phyloP scores from a whole-genome alignment of 1,140 invertebrate species.

The Cyphomyrmex costatus region DNA sequence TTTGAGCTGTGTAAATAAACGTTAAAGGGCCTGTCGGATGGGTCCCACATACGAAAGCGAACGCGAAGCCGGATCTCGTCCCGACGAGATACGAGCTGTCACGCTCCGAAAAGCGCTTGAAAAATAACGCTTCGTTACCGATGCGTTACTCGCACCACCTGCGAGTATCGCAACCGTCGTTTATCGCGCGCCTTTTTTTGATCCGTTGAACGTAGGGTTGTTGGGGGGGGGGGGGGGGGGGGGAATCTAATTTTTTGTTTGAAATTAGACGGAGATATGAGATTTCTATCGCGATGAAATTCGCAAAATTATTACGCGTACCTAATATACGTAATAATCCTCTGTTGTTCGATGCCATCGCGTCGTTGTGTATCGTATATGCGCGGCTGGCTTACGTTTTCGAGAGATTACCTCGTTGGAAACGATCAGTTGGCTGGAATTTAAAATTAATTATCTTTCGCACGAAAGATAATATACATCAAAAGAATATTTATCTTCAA shows the following conservation, averaged over 20 bases:
- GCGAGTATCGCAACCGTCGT: conserved; percentile 18
- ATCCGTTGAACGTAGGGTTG: conserved; percentile 1
- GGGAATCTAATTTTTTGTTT: conserved; percentile 61
- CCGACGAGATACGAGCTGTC: conserved; percentile 36
- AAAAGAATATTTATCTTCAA: conserved; percentile 31
- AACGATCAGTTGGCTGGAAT: not conserved
- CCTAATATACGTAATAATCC: conserved; percentile 17
- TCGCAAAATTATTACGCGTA: conserved; percentile 5
- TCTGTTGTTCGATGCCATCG: conserved; percentile 9
- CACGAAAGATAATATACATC: not conserved
- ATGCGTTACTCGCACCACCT: not conserved
- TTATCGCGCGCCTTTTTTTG: not conserved
- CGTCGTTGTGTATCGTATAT: not conserved
- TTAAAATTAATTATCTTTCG: conserved; percentile 31
- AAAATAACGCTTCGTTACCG: conserved; percentile 51
- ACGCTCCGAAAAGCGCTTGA: conserved; percentile 1
- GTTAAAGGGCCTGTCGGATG: not conserved
- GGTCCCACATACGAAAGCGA: conserved; percentile 24
- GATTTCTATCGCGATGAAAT: not conserved
- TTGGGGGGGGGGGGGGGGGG: not conserved
- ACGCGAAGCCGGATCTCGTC: conserved; percentile 1
- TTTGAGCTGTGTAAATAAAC: conserved; percentile 47
- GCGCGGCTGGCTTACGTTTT: not conserved
- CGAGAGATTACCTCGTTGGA: conserved; percentile 14
- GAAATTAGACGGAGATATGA: conserved; percentile 61